Conservation (phyloP, 2,113 vertebrate genomes). For the Ophthalmolycus amberensis region DNA sequence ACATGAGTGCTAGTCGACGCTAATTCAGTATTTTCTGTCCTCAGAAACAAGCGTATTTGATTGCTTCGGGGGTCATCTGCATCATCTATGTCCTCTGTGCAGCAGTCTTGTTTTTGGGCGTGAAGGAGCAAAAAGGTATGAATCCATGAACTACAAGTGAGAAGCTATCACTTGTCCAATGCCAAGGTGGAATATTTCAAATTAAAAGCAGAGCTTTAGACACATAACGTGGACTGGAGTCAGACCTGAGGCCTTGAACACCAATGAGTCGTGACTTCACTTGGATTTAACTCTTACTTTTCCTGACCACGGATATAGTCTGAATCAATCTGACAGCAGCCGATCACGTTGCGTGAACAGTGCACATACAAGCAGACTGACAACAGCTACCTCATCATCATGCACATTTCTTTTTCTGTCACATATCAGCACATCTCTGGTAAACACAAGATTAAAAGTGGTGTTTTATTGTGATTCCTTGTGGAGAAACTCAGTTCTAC, state of each 20-base stretch:
- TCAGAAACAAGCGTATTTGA: slow-evolving; percentile 90
- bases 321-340: background rate
- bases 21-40: slow-evolving; percentile 1
- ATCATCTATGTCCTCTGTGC: slow-evolving; percentile 91
- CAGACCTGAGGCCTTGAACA: background rate
- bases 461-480: too few species aligned
- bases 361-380: background rate
- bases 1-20: background rate
- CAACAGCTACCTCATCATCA: background rate
- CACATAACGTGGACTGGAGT: background rate
- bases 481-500: too few species aligned
- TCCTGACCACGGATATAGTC: background rate
- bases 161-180: background rate
- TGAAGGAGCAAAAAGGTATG: slow-evolving; percentile 90
- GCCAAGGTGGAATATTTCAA: background rate
- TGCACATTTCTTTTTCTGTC: too few species aligned
- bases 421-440: too few species aligned
- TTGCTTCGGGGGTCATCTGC: slow-evolving; percentile 90
- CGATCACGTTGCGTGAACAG: background rate
- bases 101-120: slow-evolving; percentile 85
- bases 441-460: too few species aligned
- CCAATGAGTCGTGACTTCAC: background rate
- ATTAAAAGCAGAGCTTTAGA: background rate
- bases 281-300: background rate
- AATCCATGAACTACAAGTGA: background rate